Evolutionary conservation across 1,140 invertebrate genomes (phyloP), one percentile per base, ranked within the genome.

Genomic region (Gonatopus flavifemur): DNA sequence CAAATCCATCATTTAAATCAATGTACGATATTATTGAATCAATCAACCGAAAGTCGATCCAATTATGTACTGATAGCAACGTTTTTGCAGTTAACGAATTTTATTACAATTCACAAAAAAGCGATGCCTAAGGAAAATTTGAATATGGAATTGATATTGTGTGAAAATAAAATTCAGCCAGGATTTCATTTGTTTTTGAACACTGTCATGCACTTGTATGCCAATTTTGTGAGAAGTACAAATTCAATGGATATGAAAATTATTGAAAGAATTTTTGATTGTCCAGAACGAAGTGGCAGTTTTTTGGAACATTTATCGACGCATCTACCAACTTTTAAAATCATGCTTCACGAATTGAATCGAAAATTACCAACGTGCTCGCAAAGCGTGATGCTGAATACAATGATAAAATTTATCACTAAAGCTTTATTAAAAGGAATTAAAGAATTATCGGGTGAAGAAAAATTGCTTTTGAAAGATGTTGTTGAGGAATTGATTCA

Each of bases 141-240:
- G 2, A 8, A 31, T 35, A 49, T n/a, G 9, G n/a, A 35, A 25
- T 2, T 3, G 24, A 10, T 48, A 30, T 28, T 47, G 4, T 16
- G 20, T 9, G 37, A 33, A 1, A 45, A 57, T 2, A 55, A 48
- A n/a, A 54, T 30, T 2, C 53, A 50, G 12, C 67, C 67, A 31
- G 65, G 64, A 16, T 71, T 69, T 46, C 65, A 59, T 28, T 63
- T 69, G 24, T 72, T 67, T 41, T 9, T 71, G 1, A 57, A 62
- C 15, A 20, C 61, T 36, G 40, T 58, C 18, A 51, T 53, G 18
- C 44, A 43, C 9, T 25, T 63, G 1, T 59, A 57, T 10, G 59
- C 57, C 1, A 8, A 36, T 3, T 20, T 49, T 33, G 3, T 58
- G 19, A 49, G 46, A 31, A 16, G 22, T 19, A 38, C 30, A n/a